phyloP scores from a whole-genome alignment of 2,797 vertebrate species.

The Notolabrus celidotus region DNA sequence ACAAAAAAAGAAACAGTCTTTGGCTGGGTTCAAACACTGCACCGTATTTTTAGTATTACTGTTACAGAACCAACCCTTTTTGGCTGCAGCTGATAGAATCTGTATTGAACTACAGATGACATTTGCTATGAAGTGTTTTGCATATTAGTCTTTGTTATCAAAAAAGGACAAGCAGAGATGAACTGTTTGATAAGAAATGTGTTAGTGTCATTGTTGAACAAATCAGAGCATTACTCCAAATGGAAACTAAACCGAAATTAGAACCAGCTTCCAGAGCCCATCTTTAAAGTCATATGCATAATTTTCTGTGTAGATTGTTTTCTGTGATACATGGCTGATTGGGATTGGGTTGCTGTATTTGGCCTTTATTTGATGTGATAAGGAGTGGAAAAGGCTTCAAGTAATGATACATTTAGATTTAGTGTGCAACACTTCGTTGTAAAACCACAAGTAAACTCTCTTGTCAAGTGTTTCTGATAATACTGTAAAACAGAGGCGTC shows the following conservation, averaged over 20 bases:
- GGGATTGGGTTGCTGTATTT: too few species aligned
- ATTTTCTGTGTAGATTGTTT: neutral
- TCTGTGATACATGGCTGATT: neutral
- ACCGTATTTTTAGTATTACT: neutral
- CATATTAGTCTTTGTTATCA: neutral
- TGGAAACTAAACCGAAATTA: neutral
- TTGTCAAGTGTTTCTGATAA: too few species aligned
- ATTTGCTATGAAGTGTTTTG: neutral
- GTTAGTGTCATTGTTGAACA: neutral
- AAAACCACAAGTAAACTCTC: too few species aligned
- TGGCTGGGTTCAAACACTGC: neutral
- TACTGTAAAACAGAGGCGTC: too few species aligned
- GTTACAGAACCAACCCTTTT: neutral
- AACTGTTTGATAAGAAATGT: neutral
- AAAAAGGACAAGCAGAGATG: neutral
- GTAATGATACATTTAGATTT: too few species aligned
- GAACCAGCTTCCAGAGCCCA: neutral
- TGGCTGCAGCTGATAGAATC: neutral
- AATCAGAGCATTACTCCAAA: neutral
- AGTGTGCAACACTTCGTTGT: too few species aligned
- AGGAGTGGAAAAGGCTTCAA: too few species aligned
- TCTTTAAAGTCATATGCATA: neutral
- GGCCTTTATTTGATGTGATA: too few species aligned
- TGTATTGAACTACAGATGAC: neutral
- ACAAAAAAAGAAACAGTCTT: too few species aligned